Evolutionary conservation across 2,888 invertebrate genomes (phyloP).

Genomic region (Caenorhabditis sulstoni): DNA sequence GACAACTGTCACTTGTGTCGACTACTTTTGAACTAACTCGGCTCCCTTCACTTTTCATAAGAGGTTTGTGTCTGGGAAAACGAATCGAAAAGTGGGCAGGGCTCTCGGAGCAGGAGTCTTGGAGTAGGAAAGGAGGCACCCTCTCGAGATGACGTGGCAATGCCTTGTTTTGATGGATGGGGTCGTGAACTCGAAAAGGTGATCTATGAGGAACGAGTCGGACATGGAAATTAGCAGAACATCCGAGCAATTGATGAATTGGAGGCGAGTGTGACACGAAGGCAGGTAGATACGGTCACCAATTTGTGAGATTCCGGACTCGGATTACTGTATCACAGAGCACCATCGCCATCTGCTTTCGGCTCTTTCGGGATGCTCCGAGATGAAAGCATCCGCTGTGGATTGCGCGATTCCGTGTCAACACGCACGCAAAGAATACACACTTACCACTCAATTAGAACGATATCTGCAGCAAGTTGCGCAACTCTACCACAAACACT

Average conservation of each 20-base stretch:
- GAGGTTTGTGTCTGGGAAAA: slow-evolving; percentile 8
- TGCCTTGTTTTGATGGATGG: slow-evolving; percentile 12
- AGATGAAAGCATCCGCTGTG: slow-evolving; percentile 42
- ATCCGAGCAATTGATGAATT: not conserved
- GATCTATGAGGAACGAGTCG: not conserved
- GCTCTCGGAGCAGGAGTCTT: not conserved
- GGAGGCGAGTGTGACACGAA: not conserved
- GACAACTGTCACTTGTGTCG: slow-evolving; percentile 5
- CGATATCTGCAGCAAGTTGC: slow-evolving; percentile 30
- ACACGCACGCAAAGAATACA: slow-evolving; percentile 22
- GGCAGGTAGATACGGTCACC: no score
- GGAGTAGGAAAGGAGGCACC: not conserved
- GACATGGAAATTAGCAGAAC: slow-evolving; percentile 13
- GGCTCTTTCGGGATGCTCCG: slow-evolving; percentile 9
- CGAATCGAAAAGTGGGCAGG: not conserved
- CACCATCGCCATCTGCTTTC: slow-evolving; percentile 31
- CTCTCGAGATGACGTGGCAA: slow-evolving; percentile 1
- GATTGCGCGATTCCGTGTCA: slow-evolving; percentile 51
- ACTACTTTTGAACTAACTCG: slow-evolving; percentile 8
- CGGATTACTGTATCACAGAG: slow-evolving; percentile 38
- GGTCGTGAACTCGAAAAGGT: slow-evolving; percentile 18
- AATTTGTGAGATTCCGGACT: not conserved
- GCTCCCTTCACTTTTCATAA: slow-evolving; percentile 10
- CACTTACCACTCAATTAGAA: slow-evolving; percentile 54
- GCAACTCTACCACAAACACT: slow-evolving; percentile 48